Evolutionary conservation across 2,888 invertebrate species (phyloP).

Genomic region (Zelleria hepariella): DNA sequence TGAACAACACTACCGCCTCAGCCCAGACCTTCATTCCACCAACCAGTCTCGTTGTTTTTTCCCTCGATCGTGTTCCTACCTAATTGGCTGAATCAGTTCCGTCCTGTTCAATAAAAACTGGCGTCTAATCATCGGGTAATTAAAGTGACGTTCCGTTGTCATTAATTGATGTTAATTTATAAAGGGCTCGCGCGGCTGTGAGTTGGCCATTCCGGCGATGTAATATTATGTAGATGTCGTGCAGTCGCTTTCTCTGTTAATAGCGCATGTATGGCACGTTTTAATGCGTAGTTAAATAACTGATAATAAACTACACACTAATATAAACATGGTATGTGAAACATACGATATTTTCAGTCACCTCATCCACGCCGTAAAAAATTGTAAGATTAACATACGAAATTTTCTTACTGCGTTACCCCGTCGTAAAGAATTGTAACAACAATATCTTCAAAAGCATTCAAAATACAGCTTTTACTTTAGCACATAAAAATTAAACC

Average conservation of each 20-base stretch:
- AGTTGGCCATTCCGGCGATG: background rate
- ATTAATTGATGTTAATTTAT: background rate
- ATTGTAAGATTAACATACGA: too few relatives aligned
- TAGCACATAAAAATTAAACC: too few relatives aligned
- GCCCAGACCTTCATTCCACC: background rate
- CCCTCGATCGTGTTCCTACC: background rate
- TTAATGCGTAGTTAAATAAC: background rate
- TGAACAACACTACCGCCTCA: background rate
- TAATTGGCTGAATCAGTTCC: constrained; percentile 21
- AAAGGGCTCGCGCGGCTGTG: background rate
- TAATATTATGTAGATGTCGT: background rate
- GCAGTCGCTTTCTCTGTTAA: background rate
- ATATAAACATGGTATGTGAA: too few relatives aligned
- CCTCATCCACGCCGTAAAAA: too few relatives aligned
- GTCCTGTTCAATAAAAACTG: constrained; percentile 41
- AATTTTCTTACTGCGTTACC: too few relatives aligned
- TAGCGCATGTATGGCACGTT: background rate
- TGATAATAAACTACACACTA: too few relatives aligned
- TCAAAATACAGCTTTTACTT: too few relatives aligned
- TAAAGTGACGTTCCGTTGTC: background rate
- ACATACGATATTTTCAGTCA: too few relatives aligned
- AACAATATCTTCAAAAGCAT: too few relatives aligned
- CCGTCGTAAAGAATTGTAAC: too few relatives aligned
- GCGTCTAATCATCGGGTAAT: constrained; percentile 48
- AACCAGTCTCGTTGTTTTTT: background rate